Percentiles rank a stretch among this genome's conserved stretches.
Evolutionary conservation across 2,113 vertebrate species (phyloP).

Genomic region (Dicaeum eximium): DNA sequence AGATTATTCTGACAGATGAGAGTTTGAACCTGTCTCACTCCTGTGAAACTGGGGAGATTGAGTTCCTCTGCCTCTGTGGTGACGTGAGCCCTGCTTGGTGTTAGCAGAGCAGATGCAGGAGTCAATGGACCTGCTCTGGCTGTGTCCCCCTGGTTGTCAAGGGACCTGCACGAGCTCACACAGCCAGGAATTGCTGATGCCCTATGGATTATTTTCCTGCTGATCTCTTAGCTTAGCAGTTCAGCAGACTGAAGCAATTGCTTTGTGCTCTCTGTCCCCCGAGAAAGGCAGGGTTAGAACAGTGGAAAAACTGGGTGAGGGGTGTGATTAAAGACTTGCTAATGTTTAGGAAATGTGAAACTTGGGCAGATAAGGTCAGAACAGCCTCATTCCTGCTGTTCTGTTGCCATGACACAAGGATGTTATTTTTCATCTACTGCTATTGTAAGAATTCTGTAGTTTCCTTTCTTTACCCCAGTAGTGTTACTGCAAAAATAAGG

Average conservation of each 20-base stretch:
- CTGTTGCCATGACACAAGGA: not conserved
- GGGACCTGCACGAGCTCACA: not conserved
- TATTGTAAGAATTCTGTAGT: not conserved
- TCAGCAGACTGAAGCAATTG: not conserved
- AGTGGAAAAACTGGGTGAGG: not conserved
- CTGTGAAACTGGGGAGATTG: not conserved
- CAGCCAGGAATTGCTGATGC: conserved; percentile 30
- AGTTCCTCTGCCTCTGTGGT: not conserved
- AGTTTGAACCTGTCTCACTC: not conserved
- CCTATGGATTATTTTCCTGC: not conserved
- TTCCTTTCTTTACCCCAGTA: not conserved
- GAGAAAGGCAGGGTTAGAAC: not conserved
- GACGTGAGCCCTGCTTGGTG: not conserved
- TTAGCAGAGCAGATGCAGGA: not conserved
- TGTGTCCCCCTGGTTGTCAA: not conserved
- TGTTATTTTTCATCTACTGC: not conserved
- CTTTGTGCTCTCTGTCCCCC: not conserved
- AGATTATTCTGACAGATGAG: not conserved
- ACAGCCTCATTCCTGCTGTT: not conserved
- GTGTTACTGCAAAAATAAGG: not conserved
- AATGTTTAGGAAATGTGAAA: not conserved
- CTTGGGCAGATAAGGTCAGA: not conserved
- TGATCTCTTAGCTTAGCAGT: not conserved
- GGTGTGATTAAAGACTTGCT: not conserved
- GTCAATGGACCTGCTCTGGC: not conserved